A percentile compares a stretch with the other conserved stretches of the same genome.
Evolutionary conservation across 2,797 vertebrate species (phyloP).

Genomic region (Scarus forsteni): DNA sequence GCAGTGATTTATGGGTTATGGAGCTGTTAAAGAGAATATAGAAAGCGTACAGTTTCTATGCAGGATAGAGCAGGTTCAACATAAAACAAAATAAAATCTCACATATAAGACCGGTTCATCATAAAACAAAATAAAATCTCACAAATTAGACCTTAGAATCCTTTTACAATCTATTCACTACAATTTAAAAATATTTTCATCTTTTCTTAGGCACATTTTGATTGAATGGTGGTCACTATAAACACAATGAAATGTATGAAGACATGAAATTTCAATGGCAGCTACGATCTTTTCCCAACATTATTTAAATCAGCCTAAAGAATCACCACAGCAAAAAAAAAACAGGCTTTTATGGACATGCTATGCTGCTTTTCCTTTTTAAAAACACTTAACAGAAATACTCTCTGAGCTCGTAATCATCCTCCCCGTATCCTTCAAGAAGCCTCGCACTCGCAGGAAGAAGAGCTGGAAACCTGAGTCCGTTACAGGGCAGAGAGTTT

Average conservation of each 20-base stretch:
- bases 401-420: slow-evolving; percentile 54
- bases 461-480: slow-evolving; percentile 63
- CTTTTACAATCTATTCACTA: slow-evolving; percentile 49
- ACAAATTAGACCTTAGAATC: slow-evolving; percentile 45
- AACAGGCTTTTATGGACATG: slow-evolving; percentile 31
- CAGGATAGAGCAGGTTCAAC: slow-evolving; percentile 37
- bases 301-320: slow-evolving; percentile 15
- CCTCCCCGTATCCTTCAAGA: slow-evolving; percentile 52
- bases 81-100: slow-evolving; percentile 24
- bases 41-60: slow-evolving; percentile 39
- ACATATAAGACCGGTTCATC: slow-evolving; percentile 53
- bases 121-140: slow-evolving; percentile 24
- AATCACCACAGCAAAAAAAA: slow-evolving; percentile 59
- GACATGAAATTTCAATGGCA: slow-evolving; percentile 30
- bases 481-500: slow-evolving; percentile 67
- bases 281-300: slow-evolving; percentile 28
- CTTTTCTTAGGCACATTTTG: slow-evolving; percentile 75
- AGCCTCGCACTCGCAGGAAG: slow-evolving; percentile 39
- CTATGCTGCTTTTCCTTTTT: slow-evolving; percentile 18
- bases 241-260: slow-evolving; percentile 47
- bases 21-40: slow-evolving; percentile 51
- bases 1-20: slow-evolving; percentile 65
- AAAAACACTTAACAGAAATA: slow-evolving; percentile 70
- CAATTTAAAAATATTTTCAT: slow-evolving; percentile 64
- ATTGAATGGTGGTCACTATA: slow-evolving; percentile 54